Base-by-base conservation (phyloP, 2,113 vertebrate genomes). In the Callipepla squamata region DNA sequence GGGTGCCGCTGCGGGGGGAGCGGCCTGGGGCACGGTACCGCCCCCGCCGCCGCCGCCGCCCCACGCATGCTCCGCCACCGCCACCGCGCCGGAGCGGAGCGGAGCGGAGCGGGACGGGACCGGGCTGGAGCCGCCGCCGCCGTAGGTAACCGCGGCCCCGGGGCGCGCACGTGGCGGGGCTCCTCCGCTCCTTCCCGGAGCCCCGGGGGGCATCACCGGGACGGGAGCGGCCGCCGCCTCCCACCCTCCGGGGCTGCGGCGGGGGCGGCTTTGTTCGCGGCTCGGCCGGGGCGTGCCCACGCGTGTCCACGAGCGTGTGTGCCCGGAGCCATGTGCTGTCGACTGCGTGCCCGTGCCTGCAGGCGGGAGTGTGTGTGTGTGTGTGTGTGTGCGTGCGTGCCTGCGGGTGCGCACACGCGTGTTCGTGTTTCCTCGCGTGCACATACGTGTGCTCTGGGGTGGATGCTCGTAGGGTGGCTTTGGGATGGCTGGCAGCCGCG, bases 31-130 rank as follows among this genome's bases (percentile, higher is more conserved):
- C 79, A 66, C 87, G 88, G 88, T 79, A 55, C 77, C 92, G 87
- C 87, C 87, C 77, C 87, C 91, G 63, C 91, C 68, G 80, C 90
- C 74, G n/a, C 68, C 68, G 2, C 75, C 82, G 81, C 86, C 91
- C 81, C 70, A 85, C 91, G 85, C 91, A 89, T 92, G 91, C 91
- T 92, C 91, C 50, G 66, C 48, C 77, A 45, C 78, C 72, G 40
- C 70, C 63, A 77, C 79, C 69, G 70, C 57, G 90, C 90, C 78
- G 23, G 79, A 61, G 89, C 75, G 32, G 45, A 28, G 89, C 75
- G 32, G 45, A 28, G 32, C 73, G 25, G 63, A 15, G 15, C 79
- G 26, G 86, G 22, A 22, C 70, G 40, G 78, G 45, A 61, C 26
- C 8, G 51, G 15, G 7, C 69, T 26, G 62, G 13, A 47, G 45